Evolutionary conservation across 1,140 invertebrate species (phyloP), one percentile per base, ranked within the genome.

Genomic region (Formica exsecta): DNA sequence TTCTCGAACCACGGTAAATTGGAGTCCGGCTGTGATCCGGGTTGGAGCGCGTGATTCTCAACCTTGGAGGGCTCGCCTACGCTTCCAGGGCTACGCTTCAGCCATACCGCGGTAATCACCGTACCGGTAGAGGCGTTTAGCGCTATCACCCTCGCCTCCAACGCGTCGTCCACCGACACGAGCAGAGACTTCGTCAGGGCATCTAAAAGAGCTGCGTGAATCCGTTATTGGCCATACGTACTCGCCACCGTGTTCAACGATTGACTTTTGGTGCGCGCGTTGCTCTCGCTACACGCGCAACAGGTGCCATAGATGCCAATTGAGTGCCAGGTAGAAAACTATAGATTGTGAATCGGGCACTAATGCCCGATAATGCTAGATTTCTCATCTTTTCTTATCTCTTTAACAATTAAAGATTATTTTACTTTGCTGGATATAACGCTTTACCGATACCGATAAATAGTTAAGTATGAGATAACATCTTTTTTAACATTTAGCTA

Each of bases 111-210:
- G 38, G 95, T 95, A 38, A 95, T 94, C 3, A 97, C 93, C 5
- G 94, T 92, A 2, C 96, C 96, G 59, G 96, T 96, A 25, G 96
- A 95, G n/a, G 96, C 93, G 89, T 97, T 97, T 59, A 96, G 93
- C 29, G 96, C 95, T 79, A 97, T 91, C 77, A 97, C 95, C 68
- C 96, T 93, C 66, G 96, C 95, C 38, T 96, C 95, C 3, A 96
- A 93, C 65, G 96, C 95, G 79, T 95, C 94, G 84, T 94, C 92
- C 89, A 97, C 96, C 38, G 96, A 96, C 13, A 95, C 86, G 16
- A 96, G 93, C 75, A 97, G 93, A 22, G 96, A 96, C 88, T 96
- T 96, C 36, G 96, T 95, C 59, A 97, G 92, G 6, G 95, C 96
- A 91, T 96, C 96, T 86, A 96, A 94, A 41, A 96, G 62, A 48